Evolutionary conservation across 2,113 vertebrate genomes (phyloP), one percentile per base, ranked within the genome.

Genomic region (Gambusia holbrooki): DNA sequence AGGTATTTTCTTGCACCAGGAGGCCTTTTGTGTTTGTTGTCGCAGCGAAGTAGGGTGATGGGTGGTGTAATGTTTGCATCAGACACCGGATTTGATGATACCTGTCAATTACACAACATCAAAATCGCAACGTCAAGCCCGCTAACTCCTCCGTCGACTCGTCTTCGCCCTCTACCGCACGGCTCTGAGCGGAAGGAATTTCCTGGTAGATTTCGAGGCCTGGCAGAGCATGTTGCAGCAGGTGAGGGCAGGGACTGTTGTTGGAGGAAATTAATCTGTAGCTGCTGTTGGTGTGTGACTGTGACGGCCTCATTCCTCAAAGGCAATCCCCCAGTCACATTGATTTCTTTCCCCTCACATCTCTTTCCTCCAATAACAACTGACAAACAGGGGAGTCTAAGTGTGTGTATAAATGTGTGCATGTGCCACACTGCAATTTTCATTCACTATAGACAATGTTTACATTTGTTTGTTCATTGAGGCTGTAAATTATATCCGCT

Each of bases 211-310:
- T 90, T 87, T 80, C 72, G 51, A 85, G 79, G 1, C 69, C 51
- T 81, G 69, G 80, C 66, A 27, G 85, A 88, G 89, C 92, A 27
- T 89, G 94, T 94, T 90, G 76, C 85, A 85, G 89, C 93, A 92
- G 88, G 94, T 9, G 88, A 91, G 66, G 76, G 66, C 68, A 66
- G 71, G 70, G 75, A 80, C 70, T 88, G 92, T 90, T 93, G 81
- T 79, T 90, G 72, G 73, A 72, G 83, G 70, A 79, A 88, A 93
- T 93, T 90, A 82, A 90, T 92, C 83, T 90, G 84, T 79, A 88
- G 83, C 81, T 90, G 79, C 78, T 82, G 62, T 64, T 17, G 70
- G 74, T 63, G 82, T 72, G 66, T 15, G 29, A 74, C 73, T 70
- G 65, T 62, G 80, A 78, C 15, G 30, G 60, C 64, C 63, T 64